phyloP scores from a whole-genome alignment of 2,113 vertebrate species.

The pig (Sus scrofa) region DNA sequence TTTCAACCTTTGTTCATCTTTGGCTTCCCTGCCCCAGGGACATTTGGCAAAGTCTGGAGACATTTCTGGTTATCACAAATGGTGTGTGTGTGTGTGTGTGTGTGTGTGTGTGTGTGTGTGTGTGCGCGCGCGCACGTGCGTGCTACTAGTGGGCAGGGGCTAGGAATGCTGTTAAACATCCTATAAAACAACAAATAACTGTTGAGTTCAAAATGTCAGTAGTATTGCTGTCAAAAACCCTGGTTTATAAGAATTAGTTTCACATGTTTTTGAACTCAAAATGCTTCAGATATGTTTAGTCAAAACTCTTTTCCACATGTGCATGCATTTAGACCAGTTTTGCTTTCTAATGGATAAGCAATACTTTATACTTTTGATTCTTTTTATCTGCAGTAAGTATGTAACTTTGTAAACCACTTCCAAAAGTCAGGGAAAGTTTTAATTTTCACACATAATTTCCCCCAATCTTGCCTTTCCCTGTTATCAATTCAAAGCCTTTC shows the following conservation, averaged over 20 bases:
- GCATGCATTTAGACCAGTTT: not conserved
- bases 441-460: not conserved
- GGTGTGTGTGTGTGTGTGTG: not conserved
- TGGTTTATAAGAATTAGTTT: conserved; percentile 18
- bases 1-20: no score
- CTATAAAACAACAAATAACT: not conserved
- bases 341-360: conserved; percentile 6
- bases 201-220: not conserved
- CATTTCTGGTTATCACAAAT: not conserved
- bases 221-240: not conserved
- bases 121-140: rapidly evolving
- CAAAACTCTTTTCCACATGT: conserved; percentile 21
- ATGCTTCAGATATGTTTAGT: not conserved
- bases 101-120: not conserved
- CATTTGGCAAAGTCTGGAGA: conserved; percentile 6
- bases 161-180: not conserved
- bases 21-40: not conserved
- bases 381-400: not conserved
- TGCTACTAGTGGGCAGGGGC: not conserved
- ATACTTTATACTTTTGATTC: conserved; percentile 21
- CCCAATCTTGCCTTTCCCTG: not conserved
- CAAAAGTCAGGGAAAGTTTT: conserved; percentile 29
- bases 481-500: not conserved
- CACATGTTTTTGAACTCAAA: conserved; percentile 17
- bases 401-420: conserved; percentile 7